A percentile compares a stretch with the other conserved stretches of the same genome.
Evolutionary conservation across 2,888 invertebrate species (phyloP).

Genomic region (Vesta saturnalis): DNA sequence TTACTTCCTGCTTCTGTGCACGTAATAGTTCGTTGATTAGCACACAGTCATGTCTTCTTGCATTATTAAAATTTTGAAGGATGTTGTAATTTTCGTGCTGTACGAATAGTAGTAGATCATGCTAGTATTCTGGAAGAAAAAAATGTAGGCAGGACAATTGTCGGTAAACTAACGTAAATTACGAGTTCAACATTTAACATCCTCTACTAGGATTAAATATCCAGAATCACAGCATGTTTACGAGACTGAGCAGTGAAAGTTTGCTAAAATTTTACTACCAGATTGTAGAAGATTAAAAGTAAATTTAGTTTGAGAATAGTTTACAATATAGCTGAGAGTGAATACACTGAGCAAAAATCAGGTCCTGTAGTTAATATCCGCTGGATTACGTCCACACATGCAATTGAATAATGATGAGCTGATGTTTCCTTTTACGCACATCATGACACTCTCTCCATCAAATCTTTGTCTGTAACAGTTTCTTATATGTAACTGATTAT

Average conservation of each 20-base stretch:
- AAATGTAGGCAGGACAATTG: neutral
- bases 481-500: neutral
- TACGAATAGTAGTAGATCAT: neutral
- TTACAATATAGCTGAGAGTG: neutral
- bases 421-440: slow-evolving; percentile 25
- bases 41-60: neutral
- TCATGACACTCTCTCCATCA: neutral
- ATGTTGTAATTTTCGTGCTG: too few species aligned
- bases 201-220: slow-evolving; percentile 5
- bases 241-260: neutral
- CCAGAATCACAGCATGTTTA: slow-evolving; percentile 7
- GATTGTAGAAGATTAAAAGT: slow-evolving; percentile 6
- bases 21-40: slow-evolving; percentile 8
- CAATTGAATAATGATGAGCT: slow-evolving; percentile 35
- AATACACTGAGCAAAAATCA: neutral
- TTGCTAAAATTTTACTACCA: slow-evolving; percentile 7
- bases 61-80: neutral
- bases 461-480: neutral
- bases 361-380: neutral
- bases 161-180: neutral
- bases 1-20: slow-evolving; percentile 6
- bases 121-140: neutral
- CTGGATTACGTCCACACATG: slow-evolving; percentile 24
- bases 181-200: neutral
- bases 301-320: neutral